Base-by-base conservation (phyloP, 2,797 vertebrate species). In the Amniataba percoides region DNA sequence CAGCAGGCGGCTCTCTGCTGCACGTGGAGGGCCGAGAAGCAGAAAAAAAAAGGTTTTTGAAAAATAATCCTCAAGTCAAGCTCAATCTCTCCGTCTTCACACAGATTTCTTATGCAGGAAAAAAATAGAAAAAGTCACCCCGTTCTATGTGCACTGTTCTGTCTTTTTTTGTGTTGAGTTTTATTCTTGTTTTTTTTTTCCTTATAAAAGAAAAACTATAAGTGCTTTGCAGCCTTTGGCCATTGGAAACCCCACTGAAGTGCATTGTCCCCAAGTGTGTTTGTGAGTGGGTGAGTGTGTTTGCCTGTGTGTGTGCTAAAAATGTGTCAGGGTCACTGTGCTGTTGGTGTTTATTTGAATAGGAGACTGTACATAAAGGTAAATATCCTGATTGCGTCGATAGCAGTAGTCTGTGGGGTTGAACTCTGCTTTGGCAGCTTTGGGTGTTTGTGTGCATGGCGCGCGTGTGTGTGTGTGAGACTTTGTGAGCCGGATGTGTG, bases 351-450 rank as follows among this genome's bases (percentile, higher is more conserved):
- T 87, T 78, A 84, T 88, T 85, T 87, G 87, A 91, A 77, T 79
- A 96, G 96, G 95, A 96, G 96, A 96, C 94, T 97, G 96, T 97
- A 97, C 94, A 96, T 97, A 97, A 95, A 95, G 95, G 96, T 89
- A 90, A 88, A 92, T 89, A 90, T 87, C 90, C 81, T 84, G 93
- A 85, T 85, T 77, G 93, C 92, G 90, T 95, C 94, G 95, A 97
- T 96, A 96, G 96, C 96, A 96, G 97, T 95, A 96, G 96, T 95
- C 96, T 90, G 96, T 95, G 77, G 95, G 95, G 94, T 95, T 95
- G 92, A 96, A 93, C 92, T 97, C 95, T 94, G 93, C 95, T 95
- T 95, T 95, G 96, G 96, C 95, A 96, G 96, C 96, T 97, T 45
- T 83, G 80, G 82, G 88, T 78, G 71, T 83, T 55, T 0, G 68